Evolutionary conservation across 2,113 vertebrate genomes (phyloP).

Genomic region (Colius striatus): DNA sequence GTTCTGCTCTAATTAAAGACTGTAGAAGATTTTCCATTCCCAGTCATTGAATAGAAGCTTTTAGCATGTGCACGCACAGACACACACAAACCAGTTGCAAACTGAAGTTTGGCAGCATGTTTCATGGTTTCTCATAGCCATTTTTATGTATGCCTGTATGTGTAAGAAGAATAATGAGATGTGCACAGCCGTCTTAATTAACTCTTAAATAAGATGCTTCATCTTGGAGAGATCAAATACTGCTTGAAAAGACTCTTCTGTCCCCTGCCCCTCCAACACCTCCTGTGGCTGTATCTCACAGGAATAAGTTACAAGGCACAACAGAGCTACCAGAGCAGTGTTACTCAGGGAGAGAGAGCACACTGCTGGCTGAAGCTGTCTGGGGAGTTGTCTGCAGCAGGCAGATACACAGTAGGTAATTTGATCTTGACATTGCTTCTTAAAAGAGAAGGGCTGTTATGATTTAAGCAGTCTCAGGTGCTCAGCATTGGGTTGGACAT

Average conservation of each 20-base stretch:
- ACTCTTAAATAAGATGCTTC: neutral
- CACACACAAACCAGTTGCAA: neutral
- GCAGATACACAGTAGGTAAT: neutral
- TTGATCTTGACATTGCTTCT: neutral
- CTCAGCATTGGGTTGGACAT: neutral
- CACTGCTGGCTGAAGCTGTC: neutral
- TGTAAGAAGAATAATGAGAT: neutral
- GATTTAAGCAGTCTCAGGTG: neutral
- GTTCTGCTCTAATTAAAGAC: neutral
- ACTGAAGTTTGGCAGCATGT: neutral
- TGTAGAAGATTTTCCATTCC: neutral
- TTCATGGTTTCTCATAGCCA: neutral
- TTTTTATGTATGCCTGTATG: neutral
- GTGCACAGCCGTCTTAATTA: neutral
- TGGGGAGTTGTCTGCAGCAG: neutral
- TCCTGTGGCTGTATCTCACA: neutral
- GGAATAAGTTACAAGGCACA: neutral
- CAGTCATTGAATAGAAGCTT: neutral
- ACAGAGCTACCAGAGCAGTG: neutral
- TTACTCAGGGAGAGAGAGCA: neutral
- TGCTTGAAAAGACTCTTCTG: neutral
- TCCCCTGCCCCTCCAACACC: neutral
- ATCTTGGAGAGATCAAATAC: neutral
- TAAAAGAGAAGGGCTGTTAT: neutral
- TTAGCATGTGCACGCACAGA: neutral